phyloP scores from a whole-genome alignment of 2,888 invertebrate species.

The Cataglyphis altisquamis region DNA sequence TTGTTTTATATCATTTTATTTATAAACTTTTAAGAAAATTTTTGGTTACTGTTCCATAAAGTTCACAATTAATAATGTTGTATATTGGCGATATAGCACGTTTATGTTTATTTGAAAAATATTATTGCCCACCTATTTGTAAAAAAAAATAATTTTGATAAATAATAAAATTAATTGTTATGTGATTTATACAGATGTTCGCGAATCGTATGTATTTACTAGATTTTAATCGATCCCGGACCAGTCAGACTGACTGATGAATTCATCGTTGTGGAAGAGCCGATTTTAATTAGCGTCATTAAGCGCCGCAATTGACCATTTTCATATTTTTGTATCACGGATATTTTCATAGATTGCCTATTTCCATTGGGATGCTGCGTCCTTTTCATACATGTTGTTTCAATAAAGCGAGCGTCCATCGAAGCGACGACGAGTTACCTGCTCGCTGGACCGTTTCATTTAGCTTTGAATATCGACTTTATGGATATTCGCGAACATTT shows the following conservation, averaged over 20 bases:
- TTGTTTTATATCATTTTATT: neutral
- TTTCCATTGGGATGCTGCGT: neutral
- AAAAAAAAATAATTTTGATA: neutral
- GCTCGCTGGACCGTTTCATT: conserved; percentile 39
- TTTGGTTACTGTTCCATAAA: neutral
- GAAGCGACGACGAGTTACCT: conserved; percentile 28
- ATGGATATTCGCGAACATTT: conserved; percentile 30
- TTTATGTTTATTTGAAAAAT: conserved; percentile 12
- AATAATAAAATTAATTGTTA: neutral
- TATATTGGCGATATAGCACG: neutral
- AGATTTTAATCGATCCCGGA: conserved; percentile 6
- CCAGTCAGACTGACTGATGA: neutral
- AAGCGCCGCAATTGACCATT: conserved; percentile 1
- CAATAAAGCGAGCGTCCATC: conserved; percentile 15
- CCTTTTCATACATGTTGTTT: conserved; percentile 38
- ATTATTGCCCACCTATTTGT: neutral
- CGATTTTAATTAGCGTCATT: conserved; percentile 37
- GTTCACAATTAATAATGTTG: neutral
- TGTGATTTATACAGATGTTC: neutral
- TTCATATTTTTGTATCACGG: conserved; percentile 23
- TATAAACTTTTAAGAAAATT: neutral
- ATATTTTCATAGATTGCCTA: conserved; percentile 38
- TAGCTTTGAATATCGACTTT: conserved; percentile 47
- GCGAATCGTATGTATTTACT: neutral
- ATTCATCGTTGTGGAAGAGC: neutral